Base-by-base conservation (phyloP, 2,888 invertebrate species). In the Agriotes lineatus region DNA sequence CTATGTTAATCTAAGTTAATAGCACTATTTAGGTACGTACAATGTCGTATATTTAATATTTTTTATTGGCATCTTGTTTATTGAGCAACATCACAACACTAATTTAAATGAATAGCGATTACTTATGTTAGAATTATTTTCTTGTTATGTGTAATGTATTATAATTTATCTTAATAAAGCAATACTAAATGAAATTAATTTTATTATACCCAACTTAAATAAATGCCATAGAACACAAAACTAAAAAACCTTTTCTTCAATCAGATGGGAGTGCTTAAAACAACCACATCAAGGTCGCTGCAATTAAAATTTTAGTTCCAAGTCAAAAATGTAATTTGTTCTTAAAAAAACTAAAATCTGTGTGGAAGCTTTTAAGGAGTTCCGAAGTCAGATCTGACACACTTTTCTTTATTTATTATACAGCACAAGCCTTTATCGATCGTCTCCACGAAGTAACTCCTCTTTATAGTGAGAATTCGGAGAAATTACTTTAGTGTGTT, bases 111-210 rank as follows among this genome's bases (percentile, higher is more conserved):
- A 6, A 39, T 39, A 39, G 42, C 16, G 14, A 42, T 35, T 52
- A 16, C 39, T 10, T 44, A 44, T 20, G n/a, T 50, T 61, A 61
- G 50, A 25, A 37, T 52, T 50, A 45, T 45, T 50, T 61, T 61
- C 52, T 33, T 52, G 50, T 61, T 61, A 61, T 22, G 18, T 50
- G 61, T 61, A 33, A 22, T 33, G 59, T 57, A 16, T 45, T 33
- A 59, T 45, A 30, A 44, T 45, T 30, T 45, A 59, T 19, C 12
- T 10, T 20, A 59, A 59, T 59, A 59, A 59, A 59, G 44, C 33
- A 33, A 30, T 33, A 7, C 25, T 30, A 59, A 59, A 25, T 10
- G n/a, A 48, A n/a, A n/a, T n/a, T n/a, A n/a, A n/a, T n/a, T n/a
- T 30, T 30, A 30, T 30, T 30, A 30, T 6, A 4, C 9, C 30